Evolutionary conservation across 1,140 invertebrate genomes (phyloP), one percentile per base, ranked within the genome.

Genomic region (Hyles vespertilio): DNA sequence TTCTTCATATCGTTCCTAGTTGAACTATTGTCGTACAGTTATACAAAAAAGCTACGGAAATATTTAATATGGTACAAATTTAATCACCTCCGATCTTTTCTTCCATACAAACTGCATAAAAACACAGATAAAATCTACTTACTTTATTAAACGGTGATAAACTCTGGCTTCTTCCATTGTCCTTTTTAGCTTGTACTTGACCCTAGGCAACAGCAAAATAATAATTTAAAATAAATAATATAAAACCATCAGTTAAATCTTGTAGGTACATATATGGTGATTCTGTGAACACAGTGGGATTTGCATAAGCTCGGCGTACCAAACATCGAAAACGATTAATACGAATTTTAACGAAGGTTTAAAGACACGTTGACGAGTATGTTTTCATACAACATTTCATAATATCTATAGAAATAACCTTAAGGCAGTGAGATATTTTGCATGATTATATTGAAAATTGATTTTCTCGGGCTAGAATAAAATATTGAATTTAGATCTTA

Each of bases 101-200:
- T 22, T 22, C 22, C 22, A 22, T 22, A 22, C 22, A 22, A 22
- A 22, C 22, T 22, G 22, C 22, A 22, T 22, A 22, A 22, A 22
- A 22, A 22, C 22, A 22, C 22, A 22, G 22, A 22, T 22, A 22
- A 22, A 22, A 22, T 22, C 22, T 11, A 65, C 74, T 74, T 60
- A 75, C 80, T 22, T 22, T 22, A 53, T 12, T 59, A 36, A 58
- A 58, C 11, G 81, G 76, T 6, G 78, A 79, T 33, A 81, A 59
- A 62, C 81, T 84, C 62, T 75, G 73, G 54, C 74, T 77, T 74
- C 79, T 77, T 70, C 69, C 73, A 48, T 55, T 22, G 47, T 49
- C 22, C 22, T 46, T 22, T 56, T 62, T 77, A 50, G 68, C 69
- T 45, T 5, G 12, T 34, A 47, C 8, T 44, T 64, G 61, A 50